These are phyloP conservation scores for Acanthiza pusilla DNA, from an alignment of 2,797 vertebrate species.

Conservation along the genomic window DNA sequence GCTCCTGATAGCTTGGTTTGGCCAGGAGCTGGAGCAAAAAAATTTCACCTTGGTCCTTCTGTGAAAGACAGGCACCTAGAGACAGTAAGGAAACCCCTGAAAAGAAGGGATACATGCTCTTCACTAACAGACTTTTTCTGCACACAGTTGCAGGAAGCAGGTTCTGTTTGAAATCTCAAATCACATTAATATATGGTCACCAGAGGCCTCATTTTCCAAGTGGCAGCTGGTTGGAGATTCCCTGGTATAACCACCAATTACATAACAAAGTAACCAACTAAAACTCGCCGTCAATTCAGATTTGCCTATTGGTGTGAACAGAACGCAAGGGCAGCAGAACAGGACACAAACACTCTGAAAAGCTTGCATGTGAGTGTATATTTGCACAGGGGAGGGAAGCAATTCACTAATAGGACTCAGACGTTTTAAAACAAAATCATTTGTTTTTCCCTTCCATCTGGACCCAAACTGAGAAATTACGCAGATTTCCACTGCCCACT, in stretches of 20 bases:
- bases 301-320: background rate
- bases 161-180: background rate
- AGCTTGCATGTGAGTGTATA: background rate
- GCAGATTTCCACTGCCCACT: background rate
- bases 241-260: background rate
- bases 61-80: background rate
- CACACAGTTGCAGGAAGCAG: background rate
- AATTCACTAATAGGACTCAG: background rate
- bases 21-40: slow-evolving; percentile 5
- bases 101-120: background rate
- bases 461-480: slow-evolving; percentile 15
- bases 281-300: background rate
- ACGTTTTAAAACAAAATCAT: background rate
- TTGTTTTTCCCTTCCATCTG: slow-evolving; percentile 10
- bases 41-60: slow-evolving; percentile 1
- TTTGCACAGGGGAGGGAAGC: background rate
- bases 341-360: background rate
- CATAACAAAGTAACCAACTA: background rate
- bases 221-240: background rate
- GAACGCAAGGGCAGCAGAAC: background rate
- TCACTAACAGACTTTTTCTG: background rate
- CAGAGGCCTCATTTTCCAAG: background rate
- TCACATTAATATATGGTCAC: background rate
- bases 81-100: background rate
- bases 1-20: background rate